Evolutionary conservation across 2,888 invertebrate genomes (phyloP).

Genomic region (Blera fallax): DNA sequence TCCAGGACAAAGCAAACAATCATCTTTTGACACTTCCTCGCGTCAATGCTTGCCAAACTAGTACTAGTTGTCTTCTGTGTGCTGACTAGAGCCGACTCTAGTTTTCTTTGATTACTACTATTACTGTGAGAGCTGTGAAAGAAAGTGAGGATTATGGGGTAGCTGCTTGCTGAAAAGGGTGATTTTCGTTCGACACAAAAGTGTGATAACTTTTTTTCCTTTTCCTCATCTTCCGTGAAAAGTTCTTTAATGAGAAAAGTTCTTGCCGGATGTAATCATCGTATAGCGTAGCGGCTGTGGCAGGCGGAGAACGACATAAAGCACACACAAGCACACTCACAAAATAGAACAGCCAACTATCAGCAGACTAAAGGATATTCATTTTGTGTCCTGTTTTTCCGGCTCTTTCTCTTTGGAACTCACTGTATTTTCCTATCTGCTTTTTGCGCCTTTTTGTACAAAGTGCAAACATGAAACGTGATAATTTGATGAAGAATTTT

Average conservation of each 20-base stretch:
- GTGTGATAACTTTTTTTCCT: constrained; percentile 44
- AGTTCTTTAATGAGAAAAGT: constrained; percentile 70
- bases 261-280: constrained; percentile 68
- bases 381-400: constrained; percentile 40
- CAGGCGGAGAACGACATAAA: constrained; percentile 19
- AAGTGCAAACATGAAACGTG: constrained; percentile 65
- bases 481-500: constrained; percentile 67
- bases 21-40: constrained; percentile 60
- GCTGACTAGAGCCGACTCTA: constrained; percentile 3
- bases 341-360: constrained; percentile 34
- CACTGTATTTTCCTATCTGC: constrained; percentile 6
- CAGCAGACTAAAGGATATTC: constrained; percentile 37
- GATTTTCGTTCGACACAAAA: constrained; percentile 49
- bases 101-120: constrained; percentile 55
- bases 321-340: constrained; percentile 6
- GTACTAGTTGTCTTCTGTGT: constrained; percentile 25
- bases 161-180: constrained; percentile 37
- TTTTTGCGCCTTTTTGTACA: constrained; percentile 20
- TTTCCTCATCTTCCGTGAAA: constrained; percentile 47
- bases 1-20: constrained; percentile 57
- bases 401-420: constrained; percentile 11
- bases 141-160: background rate
- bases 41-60: constrained; percentile 52
- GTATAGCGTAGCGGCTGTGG: constrained; percentile 32
- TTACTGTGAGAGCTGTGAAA: constrained; percentile 26